These are phyloP conservation scores for Palythoa caribaeorum DNA, from an alignment of 92 coral and sea anemone species.

Conservation along the genomic window DNA sequence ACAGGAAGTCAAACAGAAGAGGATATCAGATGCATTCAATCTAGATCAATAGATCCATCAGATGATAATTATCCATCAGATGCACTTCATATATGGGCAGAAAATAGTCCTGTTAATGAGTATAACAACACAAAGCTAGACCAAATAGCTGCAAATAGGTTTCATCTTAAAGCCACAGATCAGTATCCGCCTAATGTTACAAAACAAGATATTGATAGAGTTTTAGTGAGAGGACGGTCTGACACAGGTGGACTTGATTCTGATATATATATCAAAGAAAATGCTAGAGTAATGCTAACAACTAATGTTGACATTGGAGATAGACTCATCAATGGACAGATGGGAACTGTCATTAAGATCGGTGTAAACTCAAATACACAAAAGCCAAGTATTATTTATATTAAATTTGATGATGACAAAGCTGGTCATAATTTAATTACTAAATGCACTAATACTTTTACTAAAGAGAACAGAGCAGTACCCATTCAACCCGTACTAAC, in stretches of 20 bases:
- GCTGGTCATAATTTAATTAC: conserved; percentile 64
- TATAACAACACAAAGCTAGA: conserved; percentile 46
- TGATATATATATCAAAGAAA: conserved; percentile 67
- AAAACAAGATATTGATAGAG: conserved; percentile 57
- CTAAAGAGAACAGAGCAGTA: conserved; percentile 66
- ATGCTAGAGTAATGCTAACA: conserved; percentile 73
- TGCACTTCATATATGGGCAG: no score
- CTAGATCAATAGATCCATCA: no score
- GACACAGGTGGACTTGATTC: conserved; percentile 80
- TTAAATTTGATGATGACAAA: conserved; percentile 74
- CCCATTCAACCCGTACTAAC: conserved; percentile 72
- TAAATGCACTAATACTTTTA: conserved; percentile 45
- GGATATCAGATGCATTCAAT: conserved; percentile 37
- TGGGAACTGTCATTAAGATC: conserved; percentile 70
- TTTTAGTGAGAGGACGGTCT: conserved; percentile 51
- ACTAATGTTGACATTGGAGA: conserved; percentile 52
- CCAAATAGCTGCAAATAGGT: conserved; percentile 14
- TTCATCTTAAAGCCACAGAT: conserved; percentile 65
- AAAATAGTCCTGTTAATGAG: conserved; percentile 66
- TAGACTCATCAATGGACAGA: conserved; percentile 80
- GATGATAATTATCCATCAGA: no score
- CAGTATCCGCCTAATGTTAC: conserved; percentile 64
- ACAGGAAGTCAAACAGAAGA: conserved; percentile 72
- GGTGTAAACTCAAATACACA: conserved; percentile 39
- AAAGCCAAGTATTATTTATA: conserved; percentile 59